Percentiles rank a stretch among this genome's conserved stretches.
These are phyloP conservation scores for Chloroceryle amazona DNA, from an alignment of 2,797 vertebrate species.

Conservation along the genomic window DNA sequence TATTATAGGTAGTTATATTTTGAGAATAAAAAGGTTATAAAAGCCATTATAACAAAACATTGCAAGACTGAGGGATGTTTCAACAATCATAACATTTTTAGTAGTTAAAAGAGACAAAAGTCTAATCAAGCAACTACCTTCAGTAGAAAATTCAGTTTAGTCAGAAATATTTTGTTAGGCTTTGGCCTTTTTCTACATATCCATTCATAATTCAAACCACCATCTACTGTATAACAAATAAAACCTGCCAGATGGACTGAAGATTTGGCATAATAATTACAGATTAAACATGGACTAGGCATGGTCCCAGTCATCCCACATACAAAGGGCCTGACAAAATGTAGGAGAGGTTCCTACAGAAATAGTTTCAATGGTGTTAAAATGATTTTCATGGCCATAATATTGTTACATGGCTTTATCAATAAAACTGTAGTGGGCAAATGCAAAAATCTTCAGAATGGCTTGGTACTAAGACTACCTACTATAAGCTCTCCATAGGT, in stretches of 20 bases:
- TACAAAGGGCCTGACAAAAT: not conserved
- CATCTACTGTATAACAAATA: not conserved
- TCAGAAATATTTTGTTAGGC: not conserved
- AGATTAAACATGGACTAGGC: not conserved
- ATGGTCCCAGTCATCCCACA: not conserved
- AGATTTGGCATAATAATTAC: slow-evolving; percentile 41
- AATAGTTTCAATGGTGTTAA: not conserved
- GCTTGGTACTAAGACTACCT: not conserved
- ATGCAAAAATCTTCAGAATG: not conserved
- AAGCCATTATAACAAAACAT: not conserved
- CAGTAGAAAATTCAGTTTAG: not conserved
- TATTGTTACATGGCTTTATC: not conserved
- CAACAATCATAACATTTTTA: not conserved
- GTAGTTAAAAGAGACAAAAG: not conserved
- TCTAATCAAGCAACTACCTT: not conserved
- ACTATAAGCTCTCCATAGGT: not conserved
- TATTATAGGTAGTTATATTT: not conserved
- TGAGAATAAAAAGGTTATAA: not conserved
- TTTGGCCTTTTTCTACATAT: not conserved
- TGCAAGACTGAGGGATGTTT: not conserved
- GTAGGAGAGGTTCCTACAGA: not conserved
- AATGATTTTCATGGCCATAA: not conserved
- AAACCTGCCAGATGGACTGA: slow-evolving; percentile 44
- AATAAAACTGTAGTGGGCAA: not conserved
- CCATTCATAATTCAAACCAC: not conserved